Percentiles rank a stretch among this genome's conserved stretches.
Conservation (phyloP, 2,797 vertebrate species). For the Alexandromys oeconomus region DNA sequence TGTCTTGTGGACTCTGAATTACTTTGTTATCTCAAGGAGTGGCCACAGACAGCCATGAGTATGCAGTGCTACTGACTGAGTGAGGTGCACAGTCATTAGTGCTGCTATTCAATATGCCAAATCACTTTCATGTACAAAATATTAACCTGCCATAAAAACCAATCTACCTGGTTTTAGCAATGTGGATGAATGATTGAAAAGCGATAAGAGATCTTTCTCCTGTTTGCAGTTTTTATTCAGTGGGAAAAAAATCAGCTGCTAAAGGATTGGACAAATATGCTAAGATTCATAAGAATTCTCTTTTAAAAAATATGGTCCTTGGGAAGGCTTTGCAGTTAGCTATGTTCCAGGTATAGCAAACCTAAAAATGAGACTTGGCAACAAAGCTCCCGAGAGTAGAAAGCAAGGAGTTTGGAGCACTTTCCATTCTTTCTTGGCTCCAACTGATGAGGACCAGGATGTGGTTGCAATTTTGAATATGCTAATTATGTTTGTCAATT, state of each 20-base stretch:
- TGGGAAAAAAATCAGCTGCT: slow-evolving; percentile 53
- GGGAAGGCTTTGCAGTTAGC: slow-evolving; percentile 71
- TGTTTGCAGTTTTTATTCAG: slow-evolving; percentile 37
- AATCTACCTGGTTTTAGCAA: slow-evolving; percentile 42
- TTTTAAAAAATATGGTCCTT: slow-evolving; percentile 42
- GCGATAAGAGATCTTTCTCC: neutral
- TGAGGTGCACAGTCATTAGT: neutral
- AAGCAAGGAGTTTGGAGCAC: slow-evolving; percentile 39
- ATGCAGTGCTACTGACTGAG: neutral
- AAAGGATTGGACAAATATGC: slow-evolving; percentile 57
- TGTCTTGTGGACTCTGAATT: slow-evolving; percentile 15
- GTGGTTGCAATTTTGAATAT: slow-evolving; percentile 76
- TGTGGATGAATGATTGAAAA: slow-evolving; percentile 4
- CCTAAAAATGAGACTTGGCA: slow-evolving; percentile 59
- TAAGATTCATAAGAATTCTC: slow-evolving; percentile 65
- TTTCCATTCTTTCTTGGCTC: slow-evolving; percentile 66
- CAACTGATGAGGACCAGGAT: slow-evolving; percentile 62
- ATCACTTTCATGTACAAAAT: slow-evolving; percentile 47
- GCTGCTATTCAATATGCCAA: neutral
- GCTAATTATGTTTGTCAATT: slow-evolving; percentile 78
- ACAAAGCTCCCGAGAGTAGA: neutral
- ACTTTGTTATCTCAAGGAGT: neutral
- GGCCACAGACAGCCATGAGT: neutral
- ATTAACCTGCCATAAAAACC: slow-evolving; percentile 33
- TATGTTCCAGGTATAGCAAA: slow-evolving; percentile 63